Conservation (phyloP, 2,888 invertebrate genomes). For the Nycteola revayana region DNA sequence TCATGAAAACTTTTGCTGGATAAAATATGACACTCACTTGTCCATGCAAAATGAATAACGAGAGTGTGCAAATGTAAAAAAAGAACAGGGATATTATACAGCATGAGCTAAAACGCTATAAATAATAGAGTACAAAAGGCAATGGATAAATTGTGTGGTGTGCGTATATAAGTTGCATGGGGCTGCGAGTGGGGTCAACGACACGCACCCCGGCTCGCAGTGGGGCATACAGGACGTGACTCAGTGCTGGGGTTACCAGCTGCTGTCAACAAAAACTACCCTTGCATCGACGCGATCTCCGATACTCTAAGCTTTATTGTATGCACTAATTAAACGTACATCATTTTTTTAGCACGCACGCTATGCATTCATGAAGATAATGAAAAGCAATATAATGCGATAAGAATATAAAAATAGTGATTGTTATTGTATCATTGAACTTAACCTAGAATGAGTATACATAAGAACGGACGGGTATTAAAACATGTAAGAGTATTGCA, state of each 20-base stretch:
- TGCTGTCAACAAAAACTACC: slow-evolving; percentile 77
- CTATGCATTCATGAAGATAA: slow-evolving; percentile 20
- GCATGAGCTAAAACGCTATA: slow-evolving; percentile 60
- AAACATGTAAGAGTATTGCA: no score
- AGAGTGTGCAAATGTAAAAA: slow-evolving; percentile 47
- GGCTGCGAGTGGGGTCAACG: slow-evolving; percentile 77
- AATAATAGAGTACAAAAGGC: slow-evolving; percentile 74
- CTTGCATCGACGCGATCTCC: slow-evolving; percentile 43
- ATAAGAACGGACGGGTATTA: no score
- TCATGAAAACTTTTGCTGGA: no score
- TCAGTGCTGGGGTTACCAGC: slow-evolving; percentile 78
- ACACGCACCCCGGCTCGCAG: slow-evolving; percentile 76
- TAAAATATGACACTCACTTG: slow-evolving; percentile 43
- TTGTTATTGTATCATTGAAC: slow-evolving; percentile 12
- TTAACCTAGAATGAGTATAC: slow-evolving; percentile 8
- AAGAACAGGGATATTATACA: slow-evolving; percentile 47
- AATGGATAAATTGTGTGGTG: slow-evolving; percentile 70
- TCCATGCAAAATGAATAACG: slow-evolving; percentile 55
- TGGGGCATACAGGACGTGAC: slow-evolving; percentile 77
- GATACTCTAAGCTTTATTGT: slow-evolving; percentile 36
- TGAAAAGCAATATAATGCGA: slow-evolving; percentile 6
- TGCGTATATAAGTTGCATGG: slow-evolving; percentile 61
- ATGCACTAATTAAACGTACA: slow-evolving; percentile 42
- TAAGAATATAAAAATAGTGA: slow-evolving; percentile 12
- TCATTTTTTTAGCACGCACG: slow-evolving; percentile 30